Evolutionary conservation across 2,113 vertebrate genomes (phyloP).

Genomic region (Anser cygnoides): DNA sequence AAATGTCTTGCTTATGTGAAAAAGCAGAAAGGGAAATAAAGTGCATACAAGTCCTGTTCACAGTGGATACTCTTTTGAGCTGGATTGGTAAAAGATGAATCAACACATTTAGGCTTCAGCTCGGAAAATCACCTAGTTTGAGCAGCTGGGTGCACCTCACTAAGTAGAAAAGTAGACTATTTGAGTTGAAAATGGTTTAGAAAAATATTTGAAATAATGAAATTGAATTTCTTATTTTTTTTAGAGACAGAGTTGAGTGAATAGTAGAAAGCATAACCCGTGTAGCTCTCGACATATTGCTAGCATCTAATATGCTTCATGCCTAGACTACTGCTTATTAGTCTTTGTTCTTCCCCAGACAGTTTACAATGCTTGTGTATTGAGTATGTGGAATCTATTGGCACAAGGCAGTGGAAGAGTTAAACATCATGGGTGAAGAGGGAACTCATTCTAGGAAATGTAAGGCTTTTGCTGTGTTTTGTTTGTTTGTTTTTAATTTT

Average conservation of each 20-base stretch:
- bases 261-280: neutral
- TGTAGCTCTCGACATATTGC: neutral
- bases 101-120: rapidly evolving
- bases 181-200: neutral
- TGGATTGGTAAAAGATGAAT: neutral
- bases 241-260: neutral
- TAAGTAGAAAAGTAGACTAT: neutral
- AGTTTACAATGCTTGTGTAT: neutral
- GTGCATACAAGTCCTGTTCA: neutral
- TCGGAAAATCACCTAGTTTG: neutral
- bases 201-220: neutral
- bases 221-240: neutral
- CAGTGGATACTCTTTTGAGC: neutral
- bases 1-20: neutral
- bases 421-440: neutral
- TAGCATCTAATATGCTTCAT: neutral
- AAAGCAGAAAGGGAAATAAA: neutral
- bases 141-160: neutral
- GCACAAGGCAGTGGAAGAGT: neutral
- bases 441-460: neutral
- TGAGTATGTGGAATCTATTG: neutral
- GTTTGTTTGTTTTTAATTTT: neutral
- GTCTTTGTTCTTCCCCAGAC: neutral
- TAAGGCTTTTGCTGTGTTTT: neutral
- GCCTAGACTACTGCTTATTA: neutral